Base-by-base conservation (phyloP, 2,888 invertebrate species). In the Reticulitermes lucifugus region DNA sequence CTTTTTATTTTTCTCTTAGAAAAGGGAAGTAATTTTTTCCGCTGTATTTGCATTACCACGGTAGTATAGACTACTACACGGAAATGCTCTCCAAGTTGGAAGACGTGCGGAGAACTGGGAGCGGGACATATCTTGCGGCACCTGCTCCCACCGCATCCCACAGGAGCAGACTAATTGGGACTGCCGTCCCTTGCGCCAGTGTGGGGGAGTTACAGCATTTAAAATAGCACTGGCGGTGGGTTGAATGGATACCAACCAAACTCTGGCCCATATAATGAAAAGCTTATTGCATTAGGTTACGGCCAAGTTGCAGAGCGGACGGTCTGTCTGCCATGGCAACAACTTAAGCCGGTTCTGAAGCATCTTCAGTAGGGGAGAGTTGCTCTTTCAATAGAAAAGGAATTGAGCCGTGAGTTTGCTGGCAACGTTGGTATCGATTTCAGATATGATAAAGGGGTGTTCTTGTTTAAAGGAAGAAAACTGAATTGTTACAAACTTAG, bases 1-100 rank as follows among this genome's bases (percentile, higher is more conserved):
- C 77, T 84, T 86, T 84, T 86, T 83, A 85, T 85, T 85, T 51
- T 83, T 80, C 81, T 85, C 70, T 81, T 3, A 14, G 43, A 70
- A 70, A 25, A 73, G 83, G 73, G 51, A 55, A 59, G 41, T 21
- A 59, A n/a, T 55, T 70, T 75, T 73, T 73, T 59, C 46, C 35
- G 25, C 46, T 43, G 83, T 83, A 46, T 10, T 35, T 21, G 35
- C 73, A 73, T 73, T 25, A 77, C 81, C 41, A 70, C 46, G 43
- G 43, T 70, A 43, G 55, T 60, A 60, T 81, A 81, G 43, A 65
- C 65, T 22, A 35, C 43, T 65, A 81, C 81, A 81, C 65, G 81
- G 70, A 81, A 81, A 81, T 65, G 81, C 81, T 81, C 70, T 81
- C 70, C 35, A 60, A 43, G 81, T 81, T 43, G 65, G n/a, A 43